Conservation (phyloP, 1,140 invertebrate genomes). For the Chironomus tepperi region DNA sequence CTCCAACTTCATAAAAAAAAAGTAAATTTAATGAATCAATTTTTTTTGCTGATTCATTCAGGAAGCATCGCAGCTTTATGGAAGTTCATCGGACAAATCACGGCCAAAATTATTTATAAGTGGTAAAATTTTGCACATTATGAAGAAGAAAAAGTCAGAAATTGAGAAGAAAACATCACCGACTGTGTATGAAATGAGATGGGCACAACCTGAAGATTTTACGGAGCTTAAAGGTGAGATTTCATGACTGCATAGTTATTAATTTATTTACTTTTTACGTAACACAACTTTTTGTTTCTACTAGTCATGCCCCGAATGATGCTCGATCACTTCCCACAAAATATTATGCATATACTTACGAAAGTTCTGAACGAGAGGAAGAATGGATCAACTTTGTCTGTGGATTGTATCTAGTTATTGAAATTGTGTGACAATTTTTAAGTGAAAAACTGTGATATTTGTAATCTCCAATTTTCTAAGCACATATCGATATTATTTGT, state of each 20-base stretch:
- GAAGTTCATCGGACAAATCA: constrained; percentile 57
- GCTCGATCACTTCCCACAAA: constrained; percentile 63
- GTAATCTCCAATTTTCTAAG: too few relatives aligned
- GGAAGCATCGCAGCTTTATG: constrained; percentile 53
- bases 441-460: constrained; percentile 4
- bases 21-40: background rate
- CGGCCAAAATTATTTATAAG: constrained; percentile 51
- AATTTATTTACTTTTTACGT: background rate
- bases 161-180: constrained; percentile 51
- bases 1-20: background rate
- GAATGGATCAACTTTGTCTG: background rate
- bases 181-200: constrained; percentile 60
- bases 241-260: background rate
- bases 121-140: constrained; percentile 63
- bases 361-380: constrained; percentile 47
- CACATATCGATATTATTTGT: too few relatives aligned
- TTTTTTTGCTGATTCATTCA: constrained; percentile 30
- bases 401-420: background rate
- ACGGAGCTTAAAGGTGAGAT: constrained; percentile 50
- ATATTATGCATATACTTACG: constrained; percentile 53
- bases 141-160: constrained; percentile 54
- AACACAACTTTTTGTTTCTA: background rate
- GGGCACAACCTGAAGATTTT: constrained; percentile 65
- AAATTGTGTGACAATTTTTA: too few relatives aligned
- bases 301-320: constrained; percentile 65